Conservation (phyloP, 1,140 invertebrate species). For the Temnothorax longispinosus region DNA sequence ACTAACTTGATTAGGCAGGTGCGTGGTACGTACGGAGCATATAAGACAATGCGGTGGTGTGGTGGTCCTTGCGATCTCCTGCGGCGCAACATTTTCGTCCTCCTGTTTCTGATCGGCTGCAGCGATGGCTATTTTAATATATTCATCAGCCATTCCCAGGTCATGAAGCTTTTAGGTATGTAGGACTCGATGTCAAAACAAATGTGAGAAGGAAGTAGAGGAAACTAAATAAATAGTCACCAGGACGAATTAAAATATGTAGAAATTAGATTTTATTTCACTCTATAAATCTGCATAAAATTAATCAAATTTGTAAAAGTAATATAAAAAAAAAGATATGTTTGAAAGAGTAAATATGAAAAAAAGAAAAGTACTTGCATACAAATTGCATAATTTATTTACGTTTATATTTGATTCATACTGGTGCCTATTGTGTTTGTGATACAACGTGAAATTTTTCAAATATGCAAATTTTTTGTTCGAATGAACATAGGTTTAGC, state of each 20-base stretch:
- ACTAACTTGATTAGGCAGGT: conserved; percentile 15
- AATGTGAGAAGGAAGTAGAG: not conserved
- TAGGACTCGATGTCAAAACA: not conserved
- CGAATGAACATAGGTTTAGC: not conserved
- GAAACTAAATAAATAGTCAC: not conserved
- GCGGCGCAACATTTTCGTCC: conserved; percentile 77
- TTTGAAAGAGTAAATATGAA: not conserved
- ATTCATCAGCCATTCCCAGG: conserved; percentile 91
- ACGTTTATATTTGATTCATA: not conserved
- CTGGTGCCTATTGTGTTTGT: not conserved
- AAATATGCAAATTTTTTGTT: not conserved
- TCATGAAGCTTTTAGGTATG: conserved; percentile 91
- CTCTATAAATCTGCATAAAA: not conserved
- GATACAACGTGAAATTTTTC: not conserved
- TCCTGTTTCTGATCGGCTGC: conserved; percentile 78
- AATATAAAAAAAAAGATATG: not conserved
- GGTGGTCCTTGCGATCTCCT: conserved; percentile 78
- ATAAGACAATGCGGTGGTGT: conserved; percentile 83
- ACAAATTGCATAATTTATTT: not conserved
- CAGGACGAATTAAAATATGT: not conserved
- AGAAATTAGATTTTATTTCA: not conserved
- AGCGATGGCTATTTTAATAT: conserved; percentile 89
- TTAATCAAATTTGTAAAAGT: no score
- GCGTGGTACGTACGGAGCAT: conserved; percentile 61
- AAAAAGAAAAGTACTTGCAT: not conserved